Evolutionary conservation across 2,888 invertebrate genomes (phyloP), one percentile per base, ranked within the genome.

Genomic region (Sinohyriopsis cumingii): DNA sequence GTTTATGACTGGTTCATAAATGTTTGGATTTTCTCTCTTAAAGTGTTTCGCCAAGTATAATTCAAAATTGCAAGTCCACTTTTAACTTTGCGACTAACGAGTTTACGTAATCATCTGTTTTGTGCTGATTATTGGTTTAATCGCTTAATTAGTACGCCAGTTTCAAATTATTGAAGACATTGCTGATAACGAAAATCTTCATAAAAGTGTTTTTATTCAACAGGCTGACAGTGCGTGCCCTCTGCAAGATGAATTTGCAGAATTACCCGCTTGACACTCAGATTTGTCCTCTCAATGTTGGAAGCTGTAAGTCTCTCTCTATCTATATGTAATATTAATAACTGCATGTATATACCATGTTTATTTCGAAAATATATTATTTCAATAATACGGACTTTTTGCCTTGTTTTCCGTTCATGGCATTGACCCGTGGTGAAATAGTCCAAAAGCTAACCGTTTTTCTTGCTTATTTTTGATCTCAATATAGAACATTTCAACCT

Each of bases 181-280:
- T 25, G 22, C 18, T 22, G 22, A 22, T 22, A 45, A 45, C 9
- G 33, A 15, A 15, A 45, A 19, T 22, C 15, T 24, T 45, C 15
- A 12, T 45, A 28, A 4, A 28, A 15, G 1, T 59, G 53, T 0
- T 24, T 28, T 62, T 18, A 80, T 88, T 6, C 9, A 9, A 7
- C 90, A 95, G 95, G 84, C 91, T 95, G 82, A 95, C 95, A 56
- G 95, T 95, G 81, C 94, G 95, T 89, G 95, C 95, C 24, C 94
- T 94, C 60, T 95, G 95, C 85, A 94, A 94, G 9, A 95, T 95
- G 95, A 94, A 95, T 89, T 91, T 95, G 68, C 94, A 94, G 87
- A 94, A 95, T 87, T 95, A 95, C 88, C 95, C 95, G 0, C 94
- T 95, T 94, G 95, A 95, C 87, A 94, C 94, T 62, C 95, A 95